Base-by-base conservation (phyloP, 2,797 vertebrate species). In the Pipistrellus nathusii region DNA sequence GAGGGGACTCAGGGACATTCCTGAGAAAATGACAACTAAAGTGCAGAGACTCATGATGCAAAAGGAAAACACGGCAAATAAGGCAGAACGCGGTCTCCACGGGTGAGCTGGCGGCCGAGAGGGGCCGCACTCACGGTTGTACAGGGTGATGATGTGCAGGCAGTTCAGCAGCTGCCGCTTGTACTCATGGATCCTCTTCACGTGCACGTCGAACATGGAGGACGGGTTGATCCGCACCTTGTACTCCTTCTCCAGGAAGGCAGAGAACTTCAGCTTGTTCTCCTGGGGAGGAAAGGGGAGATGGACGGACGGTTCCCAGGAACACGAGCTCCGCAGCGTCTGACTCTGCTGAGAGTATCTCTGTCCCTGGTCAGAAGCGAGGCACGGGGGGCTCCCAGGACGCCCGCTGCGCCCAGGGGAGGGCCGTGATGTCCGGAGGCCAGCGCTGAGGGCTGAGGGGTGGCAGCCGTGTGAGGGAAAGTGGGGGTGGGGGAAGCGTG, bases 151-250 rank as follows among this genome's bases (percentile, higher is more conserved):
- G 13, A 99, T 91, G 0, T 99, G 99, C 77, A 99, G 98, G 96
- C 99, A 99, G 97, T 99, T 99, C 69, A 99, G 98, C 68, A 99
- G 97, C 20, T 99, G 99, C 88, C 99, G 98, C 97, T 99, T 99
- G 95, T 99, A 99, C 95, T 99, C 99, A 0, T 99, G 99, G 97
- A 99, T 99, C 95, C 99, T 98, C 98, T 99, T 99, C 91, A 99
- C 98, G 0, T 99, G 99, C 85, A 99, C 98, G 3, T 99, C 99
- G 0, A 99, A 99, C 98, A 99, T 98, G 92, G 99, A 99, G 0
- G 97, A 97, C 0, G 98, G 98, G 75, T 99, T 99, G 97, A 99
- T 98, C 94, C 99, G 99, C 41, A 99, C 98, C 77, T 98, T 98
- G 96, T 99, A 99, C 30, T 99, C 98, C 71, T 98, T 96, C 96